Percentiles rank a stretch among this genome's conserved stretches.
phyloP scores from a whole-genome alignment of 1,140 invertebrate genomes.

The Goniozus legneri region DNA sequence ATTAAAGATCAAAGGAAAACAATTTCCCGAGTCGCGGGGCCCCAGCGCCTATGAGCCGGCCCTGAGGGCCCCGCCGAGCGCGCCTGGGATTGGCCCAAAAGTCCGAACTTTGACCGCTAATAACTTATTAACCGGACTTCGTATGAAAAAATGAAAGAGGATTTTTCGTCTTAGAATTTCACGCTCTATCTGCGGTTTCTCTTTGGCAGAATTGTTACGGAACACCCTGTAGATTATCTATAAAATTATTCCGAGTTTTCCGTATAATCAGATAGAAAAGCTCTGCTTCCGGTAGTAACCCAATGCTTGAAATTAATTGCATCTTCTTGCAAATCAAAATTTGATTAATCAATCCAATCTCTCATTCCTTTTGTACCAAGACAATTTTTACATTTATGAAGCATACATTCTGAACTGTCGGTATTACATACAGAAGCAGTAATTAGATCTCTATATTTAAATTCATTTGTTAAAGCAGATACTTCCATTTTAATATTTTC shows the following conservation, averaged over 20 bases:
- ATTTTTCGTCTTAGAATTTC: no score
- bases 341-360: neutral
- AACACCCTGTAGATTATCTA: neutral
- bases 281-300: neutral
- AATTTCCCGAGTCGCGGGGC: no score
- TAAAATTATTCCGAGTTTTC: neutral
- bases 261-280: neutral
- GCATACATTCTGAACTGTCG: neutral
- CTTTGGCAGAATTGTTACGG: no score
- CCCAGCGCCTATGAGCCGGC: no score
- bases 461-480: conserved; percentile 1
- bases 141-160: no score
- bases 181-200: no score
- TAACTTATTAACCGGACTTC: no score
- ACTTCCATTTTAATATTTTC: conserved; percentile 11
- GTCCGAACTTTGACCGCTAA: no score
- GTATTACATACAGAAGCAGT: neutral
- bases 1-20: no score
- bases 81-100: no score
- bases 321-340: neutral
- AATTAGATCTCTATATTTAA: conserved; percentile 9
- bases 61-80: no score
- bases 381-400: conserved; percentile 1
- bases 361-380: neutral
- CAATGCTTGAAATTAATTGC: neutral